Base-by-base conservation (phyloP, 2,797 vertebrate species). In the Ctenopoma multispine region DNA sequence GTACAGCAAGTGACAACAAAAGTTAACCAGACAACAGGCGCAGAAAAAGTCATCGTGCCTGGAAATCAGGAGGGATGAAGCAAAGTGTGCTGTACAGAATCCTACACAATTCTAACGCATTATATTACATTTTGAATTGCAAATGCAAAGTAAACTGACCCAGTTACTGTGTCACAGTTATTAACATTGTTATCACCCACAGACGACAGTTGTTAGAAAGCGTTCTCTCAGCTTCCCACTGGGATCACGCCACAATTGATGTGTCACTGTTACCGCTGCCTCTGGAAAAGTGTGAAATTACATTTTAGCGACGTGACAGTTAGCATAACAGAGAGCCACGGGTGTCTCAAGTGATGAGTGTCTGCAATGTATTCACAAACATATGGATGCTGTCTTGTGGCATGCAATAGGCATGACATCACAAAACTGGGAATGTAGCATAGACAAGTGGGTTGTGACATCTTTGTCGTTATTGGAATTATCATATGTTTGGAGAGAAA, bases 271-370 rank as follows among this genome's bases (percentile, higher is more conserved):
- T 48, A 10, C 38, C 69, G 55, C 61, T 27, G 47, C 34, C 29
- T 9, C 58, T 71, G 62, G 69, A 47, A 43, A 53, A 0, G 20
- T 70, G 80, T 64, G 68, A 78, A 63, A 80, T 71, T 34, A 40
- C 23, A 62, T 78, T 77, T 57, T 36, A 77, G 12, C 17, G 4
- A 63, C 12, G 17, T 70, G 63, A 56, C 63, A 53, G 72, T 49
- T 63, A 54, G 53, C 63, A 62, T 23, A 69, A n/a, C 24, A 55
- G 53, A 56, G 51, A 54, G 53, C 48, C 34, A 48, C 0, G 7
- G 2, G 4, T 21, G 50, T 56, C 57, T 57, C 15, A 13, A 5
- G 14, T 13, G 38, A 56, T 48, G 55, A 12, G 56, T 15, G 18
- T 43, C 24, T 61, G 38, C 4, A 17, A 8, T 17, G 18, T 69